These are phyloP conservation scores for Meliscaeva auricollis DNA, from an alignment of 2,888 invertebrate species.

Conservation along the genomic window DNA sequence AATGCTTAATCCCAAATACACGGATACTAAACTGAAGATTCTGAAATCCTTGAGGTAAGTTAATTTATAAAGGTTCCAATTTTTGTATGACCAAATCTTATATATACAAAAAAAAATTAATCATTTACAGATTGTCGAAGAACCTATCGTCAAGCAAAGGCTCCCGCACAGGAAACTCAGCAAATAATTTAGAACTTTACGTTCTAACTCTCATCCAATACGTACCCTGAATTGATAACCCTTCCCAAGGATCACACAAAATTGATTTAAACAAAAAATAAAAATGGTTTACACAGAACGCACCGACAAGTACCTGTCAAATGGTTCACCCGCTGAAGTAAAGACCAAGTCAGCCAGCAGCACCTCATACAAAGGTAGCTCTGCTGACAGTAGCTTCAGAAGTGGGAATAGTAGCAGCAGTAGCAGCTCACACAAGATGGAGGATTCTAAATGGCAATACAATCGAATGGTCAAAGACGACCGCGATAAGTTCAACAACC, in stretches of 20 bases:
- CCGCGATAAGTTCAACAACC: constrained; percentile 82
- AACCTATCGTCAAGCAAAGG: constrained; percentile 82
- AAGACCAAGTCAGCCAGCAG: constrained; percentile 35
- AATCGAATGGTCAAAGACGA: constrained; percentile 82
- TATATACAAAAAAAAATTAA: neutral
- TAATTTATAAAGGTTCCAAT: neutral
- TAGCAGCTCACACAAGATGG: constrained; percentile 78
- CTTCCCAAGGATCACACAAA: constrained; percentile 11
- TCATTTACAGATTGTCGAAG: constrained; percentile 81
- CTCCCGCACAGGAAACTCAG: constrained; percentile 83
- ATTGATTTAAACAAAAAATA: constrained; percentile 79
- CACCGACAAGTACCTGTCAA: constrained; percentile 80
- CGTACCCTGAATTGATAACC: constrained; percentile 82
- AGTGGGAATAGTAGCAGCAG: constrained; percentile 42
- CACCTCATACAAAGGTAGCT: constrained; percentile 36
- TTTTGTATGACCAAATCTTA: neutral
- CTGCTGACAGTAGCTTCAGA: constrained; percentile 18
- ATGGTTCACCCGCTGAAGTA: constrained; percentile 21
- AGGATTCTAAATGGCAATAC: constrained; percentile 82
- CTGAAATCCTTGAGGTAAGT: constrained; percentile 78
- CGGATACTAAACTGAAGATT: constrained; percentile 79
- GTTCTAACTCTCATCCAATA: constrained; percentile 83
- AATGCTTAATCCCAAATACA: constrained; percentile 82
- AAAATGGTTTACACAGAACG: constrained; percentile 83
- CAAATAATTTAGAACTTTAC: constrained; percentile 83